Evolutionary conservation across 2,888 invertebrate species (phyloP), one percentile per base, ranked within the genome.

Genomic region (Pocota personata): DNA sequence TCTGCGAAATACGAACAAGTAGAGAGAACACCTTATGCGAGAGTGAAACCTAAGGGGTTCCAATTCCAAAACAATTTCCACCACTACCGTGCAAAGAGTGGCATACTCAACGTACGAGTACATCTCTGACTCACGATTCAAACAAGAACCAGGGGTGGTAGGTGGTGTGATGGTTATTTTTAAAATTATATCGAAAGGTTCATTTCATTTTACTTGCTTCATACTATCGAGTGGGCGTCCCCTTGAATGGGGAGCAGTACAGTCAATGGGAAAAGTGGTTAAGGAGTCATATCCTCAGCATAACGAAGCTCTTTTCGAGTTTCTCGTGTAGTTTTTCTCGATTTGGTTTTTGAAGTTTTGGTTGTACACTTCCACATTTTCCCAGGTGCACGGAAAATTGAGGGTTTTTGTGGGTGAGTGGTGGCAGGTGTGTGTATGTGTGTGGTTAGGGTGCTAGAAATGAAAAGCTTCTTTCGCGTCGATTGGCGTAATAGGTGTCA

Each of bases 401-500:
- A n/a, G 12, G 7, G 10, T 27, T 24, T 24, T 3, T 24, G 4
- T 24, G 24, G 24, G 24, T 24, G 24, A n/a, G 24, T 4, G 24
- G 2, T 24, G n/a, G 12, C 14, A 14, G 10, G 6, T 40, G 43
- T 30, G 43, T 21, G 12, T 3, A 19, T 32, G 7, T 43, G 21
- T 50, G 35, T 21, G 46, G 16, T 50, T 37, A 30, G 32, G 62
- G 73, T 73, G 60, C 6, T 27, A 40, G 19, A 40, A 37, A 24
- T 12, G 73, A 73, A 48, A 50, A 73, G 52, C 71, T 62, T 50
- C 21, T 71, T 55, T 58, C 19, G 21, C 14, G 57, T 46, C 72
- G 58, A 79, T 79, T 79, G 71, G 72, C 64, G 40, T 64, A 72
- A 79, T 72, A 57, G 37, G 30, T 58, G 71, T 62, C 55, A 48